phyloP scores from a whole-genome alignment of 2,797 vertebrate species.

The Uromys caudimaculatus region DNA sequence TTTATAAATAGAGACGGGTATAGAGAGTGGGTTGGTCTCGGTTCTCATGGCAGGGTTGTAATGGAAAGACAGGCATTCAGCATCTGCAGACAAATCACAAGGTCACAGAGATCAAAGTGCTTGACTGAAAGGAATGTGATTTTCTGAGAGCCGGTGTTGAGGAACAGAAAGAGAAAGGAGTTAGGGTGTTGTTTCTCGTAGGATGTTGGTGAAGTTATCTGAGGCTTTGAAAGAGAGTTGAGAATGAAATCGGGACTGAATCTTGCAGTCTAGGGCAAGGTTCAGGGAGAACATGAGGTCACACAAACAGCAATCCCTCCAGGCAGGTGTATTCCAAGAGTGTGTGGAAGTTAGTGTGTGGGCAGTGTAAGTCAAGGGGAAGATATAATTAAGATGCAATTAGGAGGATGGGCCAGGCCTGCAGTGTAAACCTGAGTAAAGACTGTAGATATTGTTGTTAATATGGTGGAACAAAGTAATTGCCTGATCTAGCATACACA shows the following conservation, averaged over 20 bases:
- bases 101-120: neutral
- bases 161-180: neutral
- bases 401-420: neutral
- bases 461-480: neutral
- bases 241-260: neutral
- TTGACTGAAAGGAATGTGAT: neutral
- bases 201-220: neutral
- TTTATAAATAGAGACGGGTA: neutral
- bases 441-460: constrained; percentile 2
- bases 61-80: neutral
- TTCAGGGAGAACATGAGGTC: neutral
- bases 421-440: neutral
- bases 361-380: neutral
- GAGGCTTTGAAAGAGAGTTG: neutral
- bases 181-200: neutral
- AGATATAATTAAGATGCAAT: neutral
- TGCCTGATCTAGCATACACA: neutral
- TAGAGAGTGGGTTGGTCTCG: neutral
- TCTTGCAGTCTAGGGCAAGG: too few species aligned
- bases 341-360: neutral
- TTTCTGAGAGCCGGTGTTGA: neutral
- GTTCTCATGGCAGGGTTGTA: neutral
- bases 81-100: neutral
- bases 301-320: neutral
- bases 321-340: neutral